A percentile compares a stretch with the other conserved stretches of the same genome.
Evolutionary conservation across 2,113 vertebrate genomes (phyloP).

Genomic region (Azemiops feae): DNA sequence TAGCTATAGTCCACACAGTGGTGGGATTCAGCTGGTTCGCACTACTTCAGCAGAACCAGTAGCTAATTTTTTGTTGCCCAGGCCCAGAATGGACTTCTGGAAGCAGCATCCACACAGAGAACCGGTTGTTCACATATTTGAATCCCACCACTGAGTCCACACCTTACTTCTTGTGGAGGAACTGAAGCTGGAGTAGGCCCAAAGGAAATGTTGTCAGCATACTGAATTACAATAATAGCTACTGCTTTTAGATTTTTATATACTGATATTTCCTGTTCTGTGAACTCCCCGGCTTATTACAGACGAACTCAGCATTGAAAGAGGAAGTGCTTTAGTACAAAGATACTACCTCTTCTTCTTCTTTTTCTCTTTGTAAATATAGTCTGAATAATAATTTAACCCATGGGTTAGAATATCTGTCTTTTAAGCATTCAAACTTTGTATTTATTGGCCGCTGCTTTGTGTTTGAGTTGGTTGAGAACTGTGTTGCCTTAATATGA

Average conservation of each 20-base stretch:
- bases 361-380: neutral
- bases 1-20: neutral
- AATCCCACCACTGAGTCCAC: no score
- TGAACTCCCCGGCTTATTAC: neutral
- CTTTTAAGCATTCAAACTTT: neutral
- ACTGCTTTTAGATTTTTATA: neutral
- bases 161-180: neutral
- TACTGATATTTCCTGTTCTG: neutral
- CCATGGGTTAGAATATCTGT: neutral
- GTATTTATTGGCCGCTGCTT: neutral
- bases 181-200: neutral
- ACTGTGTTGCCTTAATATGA: neutral
- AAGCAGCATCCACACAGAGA: no score
- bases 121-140: no score
- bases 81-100: no score
- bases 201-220: neutral
- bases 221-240: neutral
- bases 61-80: no score
- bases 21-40: no score
- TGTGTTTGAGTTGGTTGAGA: neutral
- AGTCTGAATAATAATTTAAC: neutral
- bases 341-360: neutral
- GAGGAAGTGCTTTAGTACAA: neutral
- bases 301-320: neutral
- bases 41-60: no score